Percentiles rank a stretch among this genome's conserved stretches.
Evolutionary conservation across 92 coral and sea anemone species (phyloP).

Genomic region (Phenganax marumi): DNA sequence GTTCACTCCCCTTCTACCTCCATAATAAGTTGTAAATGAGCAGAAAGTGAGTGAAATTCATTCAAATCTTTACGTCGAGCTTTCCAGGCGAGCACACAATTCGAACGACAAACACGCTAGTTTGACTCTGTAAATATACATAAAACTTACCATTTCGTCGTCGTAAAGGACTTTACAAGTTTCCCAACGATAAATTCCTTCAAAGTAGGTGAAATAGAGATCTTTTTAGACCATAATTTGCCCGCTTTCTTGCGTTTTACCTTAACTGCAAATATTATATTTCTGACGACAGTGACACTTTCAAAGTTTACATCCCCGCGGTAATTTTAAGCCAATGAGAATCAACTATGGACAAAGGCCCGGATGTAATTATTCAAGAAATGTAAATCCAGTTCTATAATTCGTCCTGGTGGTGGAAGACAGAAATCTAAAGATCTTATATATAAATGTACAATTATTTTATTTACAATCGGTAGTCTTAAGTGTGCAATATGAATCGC

Average conservation of each 20-base stretch:
- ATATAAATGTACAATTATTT: not conserved
- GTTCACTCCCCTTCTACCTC: too few relatives aligned
- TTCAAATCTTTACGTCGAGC: too few relatives aligned
- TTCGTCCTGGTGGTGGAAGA: too few relatives aligned
- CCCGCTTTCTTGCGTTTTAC: not conserved
- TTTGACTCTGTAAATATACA: not conserved
- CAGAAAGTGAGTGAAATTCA: too few relatives aligned
- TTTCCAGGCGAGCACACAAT: too few relatives aligned
- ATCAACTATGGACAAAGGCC: not conserved
- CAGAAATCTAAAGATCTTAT: too few relatives aligned
- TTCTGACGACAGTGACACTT: too few relatives aligned
- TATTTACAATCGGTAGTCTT: not conserved
- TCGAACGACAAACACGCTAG: not conserved
- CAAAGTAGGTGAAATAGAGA: not conserved
- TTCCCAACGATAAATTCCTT: not conserved
- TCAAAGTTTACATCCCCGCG: not conserved
- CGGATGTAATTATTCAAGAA: too few relatives aligned
- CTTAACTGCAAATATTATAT: not conserved
- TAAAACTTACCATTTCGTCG: not conserved
- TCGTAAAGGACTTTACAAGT: not conserved
- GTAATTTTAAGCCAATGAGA: not conserved
- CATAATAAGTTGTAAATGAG: too few relatives aligned
- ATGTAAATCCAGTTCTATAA: too few relatives aligned
- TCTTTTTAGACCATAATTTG: not conserved
- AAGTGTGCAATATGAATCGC: not conserved